Percentiles rank a stretch among this genome's conserved stretches.
Conservation (phyloP, 1,140 invertebrate genomes). For the Zeugodacus cucurbitae region DNA sequence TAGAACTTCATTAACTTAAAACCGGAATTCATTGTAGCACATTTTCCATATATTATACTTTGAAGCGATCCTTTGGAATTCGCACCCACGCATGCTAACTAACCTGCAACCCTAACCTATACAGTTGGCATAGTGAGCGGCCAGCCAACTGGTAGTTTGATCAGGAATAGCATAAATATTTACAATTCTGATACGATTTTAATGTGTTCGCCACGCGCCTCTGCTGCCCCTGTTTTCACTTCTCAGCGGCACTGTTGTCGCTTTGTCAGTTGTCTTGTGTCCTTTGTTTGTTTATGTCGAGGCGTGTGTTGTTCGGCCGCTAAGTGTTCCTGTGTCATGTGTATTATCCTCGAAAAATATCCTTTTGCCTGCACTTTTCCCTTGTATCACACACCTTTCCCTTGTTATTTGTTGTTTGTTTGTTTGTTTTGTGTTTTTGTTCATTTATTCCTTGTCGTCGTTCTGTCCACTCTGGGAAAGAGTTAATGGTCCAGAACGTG, state of each 20-base stretch:
- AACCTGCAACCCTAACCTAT: background rate
- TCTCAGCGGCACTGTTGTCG: background rate
- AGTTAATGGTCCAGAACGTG: slow-evolving; percentile 41
- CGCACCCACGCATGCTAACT: background rate
- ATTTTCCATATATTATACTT: background rate
- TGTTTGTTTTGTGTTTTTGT: slow-evolving; percentile 12
- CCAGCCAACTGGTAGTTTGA: background rate
- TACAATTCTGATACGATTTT: slow-evolving; percentile 35
- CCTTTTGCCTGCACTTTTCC: background rate
- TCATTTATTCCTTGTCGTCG: background rate
- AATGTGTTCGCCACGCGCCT: slow-evolving; percentile 34
- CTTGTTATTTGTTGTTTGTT: background rate
- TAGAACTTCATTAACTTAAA: background rate
- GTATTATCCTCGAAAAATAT: background rate
- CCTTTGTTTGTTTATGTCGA: background rate
- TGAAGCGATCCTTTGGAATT: slow-evolving; percentile 3
- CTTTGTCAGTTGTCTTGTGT: background rate
- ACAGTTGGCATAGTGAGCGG: too few species aligned
- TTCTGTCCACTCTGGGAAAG: background rate
- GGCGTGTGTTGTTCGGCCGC: background rate
- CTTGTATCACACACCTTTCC: too few species aligned
- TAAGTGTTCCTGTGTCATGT: slow-evolving; percentile 18
- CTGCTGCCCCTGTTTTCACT: background rate
- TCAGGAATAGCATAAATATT: slow-evolving; percentile 11
- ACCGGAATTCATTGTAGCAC: background rate